A percentile compares a stretch with the other conserved stretches of the same genome.
Conservation (phyloP, 2,888 invertebrate species). For the Hydriomena furcata region DNA sequence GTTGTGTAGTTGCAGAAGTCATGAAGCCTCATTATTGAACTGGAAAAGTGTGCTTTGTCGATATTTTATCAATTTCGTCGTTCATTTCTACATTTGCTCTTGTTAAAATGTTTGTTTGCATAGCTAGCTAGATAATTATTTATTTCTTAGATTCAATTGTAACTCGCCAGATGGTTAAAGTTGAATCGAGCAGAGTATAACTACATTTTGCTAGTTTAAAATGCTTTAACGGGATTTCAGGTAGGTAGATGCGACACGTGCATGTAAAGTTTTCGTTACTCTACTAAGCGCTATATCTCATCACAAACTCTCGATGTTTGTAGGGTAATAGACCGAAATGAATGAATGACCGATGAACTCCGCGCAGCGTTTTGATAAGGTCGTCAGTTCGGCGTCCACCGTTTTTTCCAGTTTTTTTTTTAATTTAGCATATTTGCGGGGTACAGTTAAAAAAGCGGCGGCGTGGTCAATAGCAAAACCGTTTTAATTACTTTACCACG, state of each 20-base stretch:
- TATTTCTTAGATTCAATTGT: too few relatives aligned
- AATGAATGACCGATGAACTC: slow-evolving; percentile 57
- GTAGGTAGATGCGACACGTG: not conserved
- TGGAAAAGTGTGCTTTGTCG: too few relatives aligned
- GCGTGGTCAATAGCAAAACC: slow-evolving; percentile 61
- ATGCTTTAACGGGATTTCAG: too few relatives aligned
- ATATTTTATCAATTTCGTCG: too few relatives aligned
- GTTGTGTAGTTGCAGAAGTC: slow-evolving; percentile 3
- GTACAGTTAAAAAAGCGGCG: slow-evolving; percentile 70
- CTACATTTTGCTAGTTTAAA: too few relatives aligned
- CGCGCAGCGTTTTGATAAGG: slow-evolving; percentile 68
- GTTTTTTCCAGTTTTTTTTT: slow-evolving; percentile 52
- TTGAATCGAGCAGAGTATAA: too few relatives aligned
- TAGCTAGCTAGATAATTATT: too few relatives aligned
- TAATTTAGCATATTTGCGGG: slow-evolving; percentile 40
- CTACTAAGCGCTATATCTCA: not conserved
- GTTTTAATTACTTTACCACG: slow-evolving; percentile 80
- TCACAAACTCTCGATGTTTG: not conserved
- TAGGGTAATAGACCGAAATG: slow-evolving; percentile 33
- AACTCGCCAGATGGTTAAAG: too few relatives aligned
- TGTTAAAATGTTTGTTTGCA: too few relatives aligned
- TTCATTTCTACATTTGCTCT: too few relatives aligned
- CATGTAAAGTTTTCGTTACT: not conserved
- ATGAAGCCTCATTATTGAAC: too few relatives aligned
- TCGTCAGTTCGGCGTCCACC: slow-evolving; percentile 66